A percentile compares a stretch with the other conserved stretches of the same genome.
These are phyloP conservation scores for Acleris emargana DNA, from an alignment of 2,888 invertebrate genomes.

Conservation along the genomic window DNA sequence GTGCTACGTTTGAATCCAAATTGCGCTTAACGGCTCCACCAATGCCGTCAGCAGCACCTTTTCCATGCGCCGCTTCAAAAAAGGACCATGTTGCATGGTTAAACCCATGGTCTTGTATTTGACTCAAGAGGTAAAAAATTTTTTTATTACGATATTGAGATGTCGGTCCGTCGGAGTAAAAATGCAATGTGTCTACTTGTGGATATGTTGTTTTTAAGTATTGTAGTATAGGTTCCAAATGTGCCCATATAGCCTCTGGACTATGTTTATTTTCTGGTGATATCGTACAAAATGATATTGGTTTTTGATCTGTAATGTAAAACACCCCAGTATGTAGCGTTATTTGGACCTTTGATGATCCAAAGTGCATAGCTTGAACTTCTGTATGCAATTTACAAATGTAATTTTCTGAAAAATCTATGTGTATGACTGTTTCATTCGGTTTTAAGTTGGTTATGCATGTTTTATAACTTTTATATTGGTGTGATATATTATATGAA, in stretches of 20 bases:
- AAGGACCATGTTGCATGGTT: constrained; percentile 39
- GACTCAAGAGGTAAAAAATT: constrained; percentile 38
- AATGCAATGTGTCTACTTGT: constrained; percentile 34
- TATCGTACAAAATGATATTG: constrained; percentile 29
- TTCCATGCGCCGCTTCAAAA: constrained; percentile 43
- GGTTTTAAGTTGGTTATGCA: constrained; percentile 2
- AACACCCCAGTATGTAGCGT: constrained; percentile 41
- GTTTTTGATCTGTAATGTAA: constrained; percentile 29
- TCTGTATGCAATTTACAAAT: constrained; percentile 29
- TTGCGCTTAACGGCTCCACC: constrained; percentile 41
- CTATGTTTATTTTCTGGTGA: constrained; percentile 36
- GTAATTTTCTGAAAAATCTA: constrained; percentile 28
- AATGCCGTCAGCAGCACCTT: constrained; percentile 44
- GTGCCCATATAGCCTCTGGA: constrained; percentile 41
- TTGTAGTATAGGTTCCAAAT: constrained; percentile 37
- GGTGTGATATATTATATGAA: constrained; percentile 15
- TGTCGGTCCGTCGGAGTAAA: constrained; percentile 40
- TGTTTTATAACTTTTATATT: constrained; percentile 11
- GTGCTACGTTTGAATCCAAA: constrained; percentile 40
- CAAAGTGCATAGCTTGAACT: constrained; percentile 41
- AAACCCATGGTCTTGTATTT: constrained; percentile 38
- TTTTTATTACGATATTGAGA: constrained; percentile 38
- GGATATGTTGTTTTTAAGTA: constrained; percentile 5
- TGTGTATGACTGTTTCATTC: constrained; percentile 5
- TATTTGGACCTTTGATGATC: constrained; percentile 39